Evolutionary conservation across 2,113 vertebrate genomes (phyloP).

Genomic region (Microcebus tavaratra): DNA sequence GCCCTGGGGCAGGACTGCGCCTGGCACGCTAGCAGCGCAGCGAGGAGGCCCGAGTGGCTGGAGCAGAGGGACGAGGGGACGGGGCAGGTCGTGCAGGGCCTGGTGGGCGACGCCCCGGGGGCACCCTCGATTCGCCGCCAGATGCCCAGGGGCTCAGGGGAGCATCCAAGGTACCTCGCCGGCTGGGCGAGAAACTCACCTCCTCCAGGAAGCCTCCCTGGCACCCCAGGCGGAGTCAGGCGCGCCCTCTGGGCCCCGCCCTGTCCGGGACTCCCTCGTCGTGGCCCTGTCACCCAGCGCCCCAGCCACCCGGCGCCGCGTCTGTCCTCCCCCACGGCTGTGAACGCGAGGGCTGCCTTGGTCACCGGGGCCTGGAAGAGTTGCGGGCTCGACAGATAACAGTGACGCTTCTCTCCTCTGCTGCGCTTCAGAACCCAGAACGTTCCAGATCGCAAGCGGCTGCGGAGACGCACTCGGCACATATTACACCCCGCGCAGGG

Average conservation of each 20-base stretch:
- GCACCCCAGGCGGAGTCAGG: background rate
- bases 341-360: background rate
- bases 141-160: background rate
- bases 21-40: background rate
- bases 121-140: accelerated
- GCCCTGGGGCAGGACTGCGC: background rate
- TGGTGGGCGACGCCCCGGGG: background rate
- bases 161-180: background rate
- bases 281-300: no score
- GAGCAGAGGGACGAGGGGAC: background rate
- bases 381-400: background rate
- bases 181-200: background rate
- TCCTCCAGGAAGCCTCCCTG: background rate
- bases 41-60: background rate
- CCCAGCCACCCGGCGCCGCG: accelerated
- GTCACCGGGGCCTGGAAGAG: background rate
- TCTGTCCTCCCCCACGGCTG: background rate
- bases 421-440: background rate
- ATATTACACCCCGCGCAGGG: background rate
- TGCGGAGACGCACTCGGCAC: background rate
- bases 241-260: background rate
- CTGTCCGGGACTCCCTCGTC: background rate
- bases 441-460: background rate
- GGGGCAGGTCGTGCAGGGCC: background rate
- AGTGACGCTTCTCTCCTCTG: no score